These are phyloP conservation scores for Ips nitidus DNA, from an alignment of 1,140 invertebrate species.

Conservation along the genomic window DNA sequence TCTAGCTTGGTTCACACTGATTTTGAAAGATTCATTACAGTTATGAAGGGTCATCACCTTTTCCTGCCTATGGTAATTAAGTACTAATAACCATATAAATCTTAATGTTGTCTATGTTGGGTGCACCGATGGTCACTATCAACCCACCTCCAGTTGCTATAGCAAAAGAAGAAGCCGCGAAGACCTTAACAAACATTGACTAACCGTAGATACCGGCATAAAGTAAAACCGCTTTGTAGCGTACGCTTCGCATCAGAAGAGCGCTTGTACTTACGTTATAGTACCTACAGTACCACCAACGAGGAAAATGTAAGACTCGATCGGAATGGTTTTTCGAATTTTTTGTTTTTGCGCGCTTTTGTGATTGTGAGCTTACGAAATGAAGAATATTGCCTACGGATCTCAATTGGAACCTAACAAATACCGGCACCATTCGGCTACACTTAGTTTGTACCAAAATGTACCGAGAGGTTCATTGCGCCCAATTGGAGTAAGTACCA, in stretches of 20 bases:
- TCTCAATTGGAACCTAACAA: conserved; percentile 19
- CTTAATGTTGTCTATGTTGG: conserved; percentile 21
- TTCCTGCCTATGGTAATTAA: conserved; percentile 1
- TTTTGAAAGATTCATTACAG: not conserved
- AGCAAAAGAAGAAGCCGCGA: conserved; percentile 20
- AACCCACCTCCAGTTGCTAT: conserved; percentile 20
- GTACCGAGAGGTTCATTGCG: conserved; percentile 34
- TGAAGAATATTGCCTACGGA: conserved; percentile 25
- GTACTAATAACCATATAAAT: conserved; percentile 18
- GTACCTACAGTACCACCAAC: conserved; percentile 1
- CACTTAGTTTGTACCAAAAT: conserved; percentile 34
- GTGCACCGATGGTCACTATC: conserved; percentile 26
- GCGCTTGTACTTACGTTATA: conserved; percentile 22
- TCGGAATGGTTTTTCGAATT: conserved; percentile 12
- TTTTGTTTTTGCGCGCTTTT: not conserved
- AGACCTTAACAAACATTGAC: conserved; percentile 31
- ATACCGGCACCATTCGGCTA: conserved; percentile 23
- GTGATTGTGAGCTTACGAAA: conserved; percentile 17
- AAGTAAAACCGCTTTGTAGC: conserved; percentile 20
- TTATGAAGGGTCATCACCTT: not conserved
- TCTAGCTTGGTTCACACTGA: not conserved
- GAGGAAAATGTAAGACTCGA: conserved; percentile 18
- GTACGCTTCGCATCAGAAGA: conserved; percentile 21
- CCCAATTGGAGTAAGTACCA: conserved; percentile 32
- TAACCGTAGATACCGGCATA: conserved; percentile 26